Evolutionary conservation across 2,797 vertebrate genomes (phyloP).

Genomic region (Garrulus glandarius): DNA sequence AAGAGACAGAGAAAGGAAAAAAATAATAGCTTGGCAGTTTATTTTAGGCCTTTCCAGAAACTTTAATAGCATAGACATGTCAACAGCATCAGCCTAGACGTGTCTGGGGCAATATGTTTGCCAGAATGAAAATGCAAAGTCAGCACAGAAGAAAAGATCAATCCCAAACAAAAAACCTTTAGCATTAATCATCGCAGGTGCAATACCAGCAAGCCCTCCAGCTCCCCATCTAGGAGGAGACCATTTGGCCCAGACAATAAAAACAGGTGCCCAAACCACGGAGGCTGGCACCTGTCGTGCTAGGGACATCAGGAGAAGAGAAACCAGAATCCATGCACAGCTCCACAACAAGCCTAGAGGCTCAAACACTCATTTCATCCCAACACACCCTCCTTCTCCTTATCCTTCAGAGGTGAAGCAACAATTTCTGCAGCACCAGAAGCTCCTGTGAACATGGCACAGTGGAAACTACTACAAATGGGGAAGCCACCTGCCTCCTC

Average conservation of each 20-base stretch:
- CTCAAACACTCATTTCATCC: background rate
- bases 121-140: background rate
- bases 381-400: background rate
- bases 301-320: background rate
- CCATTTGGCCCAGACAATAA: background rate
- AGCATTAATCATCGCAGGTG: background rate
- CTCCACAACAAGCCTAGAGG: background rate
- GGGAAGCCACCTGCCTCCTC: background rate
- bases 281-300: fast-evolving
- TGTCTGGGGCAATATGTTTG: background rate
- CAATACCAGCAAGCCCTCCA: background rate
- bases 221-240: background rate
- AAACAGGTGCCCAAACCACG: fast-evolving
- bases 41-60: constrained; percentile 7
- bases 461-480: background rate
- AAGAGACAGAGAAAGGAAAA: background rate
- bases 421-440: background rate
- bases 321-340: background rate
- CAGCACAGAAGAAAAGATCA: background rate
- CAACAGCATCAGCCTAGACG: background rate
- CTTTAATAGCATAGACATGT: background rate
- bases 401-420: background rate
- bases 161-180: background rate
- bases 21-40: background rate
- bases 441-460: background rate